Percentiles rank a stretch among this genome's conserved stretches.
phyloP scores from a whole-genome alignment of 1,140 invertebrate species.

The Augochlora pura region DNA sequence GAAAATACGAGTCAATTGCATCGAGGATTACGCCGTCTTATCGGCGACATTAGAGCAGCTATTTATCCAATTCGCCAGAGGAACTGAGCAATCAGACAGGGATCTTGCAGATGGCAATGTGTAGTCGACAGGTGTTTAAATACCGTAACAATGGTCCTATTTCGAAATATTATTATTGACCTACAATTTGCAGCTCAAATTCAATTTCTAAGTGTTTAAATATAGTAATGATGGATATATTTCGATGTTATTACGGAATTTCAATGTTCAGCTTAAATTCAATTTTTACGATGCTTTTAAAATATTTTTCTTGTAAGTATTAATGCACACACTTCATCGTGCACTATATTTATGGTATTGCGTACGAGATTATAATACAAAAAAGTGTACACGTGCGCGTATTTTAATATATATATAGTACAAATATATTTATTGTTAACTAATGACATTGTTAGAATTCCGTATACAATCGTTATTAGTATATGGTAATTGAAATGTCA shows the following conservation, averaged over 20 bases:
- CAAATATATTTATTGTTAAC: too few species aligned
- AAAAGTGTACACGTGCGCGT: background rate
- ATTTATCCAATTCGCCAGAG: constrained; percentile 77
- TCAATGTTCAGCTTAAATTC: too few species aligned
- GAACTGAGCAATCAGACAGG: constrained; percentile 39
- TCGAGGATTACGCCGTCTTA: constrained; percentile 77
- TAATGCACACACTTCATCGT: background rate
- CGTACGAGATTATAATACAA: background rate
- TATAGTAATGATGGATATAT: too few species aligned
- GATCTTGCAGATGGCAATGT: background rate
- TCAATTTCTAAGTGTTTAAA: background rate
- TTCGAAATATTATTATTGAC: background rate
- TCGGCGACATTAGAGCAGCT: constrained; percentile 78
- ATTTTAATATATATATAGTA: background rate
- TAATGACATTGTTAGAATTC: too few species aligned
- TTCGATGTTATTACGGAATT: too few species aligned
- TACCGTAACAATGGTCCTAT: background rate
- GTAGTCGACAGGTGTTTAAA: background rate
- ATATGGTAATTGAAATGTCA: too few species aligned
- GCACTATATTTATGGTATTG: background rate
- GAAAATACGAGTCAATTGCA: constrained; percentile 70
- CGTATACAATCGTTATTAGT: background rate
- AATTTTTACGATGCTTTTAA: background rate
- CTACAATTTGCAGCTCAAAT: background rate
- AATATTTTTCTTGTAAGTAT: background rate